A percentile compares a stretch with the other conserved stretches of the same genome.
These are phyloP conservation scores for Elephas maximus DNA, from an alignment of 2,113 vertebrate genomes.

Conservation along the genomic window DNA sequence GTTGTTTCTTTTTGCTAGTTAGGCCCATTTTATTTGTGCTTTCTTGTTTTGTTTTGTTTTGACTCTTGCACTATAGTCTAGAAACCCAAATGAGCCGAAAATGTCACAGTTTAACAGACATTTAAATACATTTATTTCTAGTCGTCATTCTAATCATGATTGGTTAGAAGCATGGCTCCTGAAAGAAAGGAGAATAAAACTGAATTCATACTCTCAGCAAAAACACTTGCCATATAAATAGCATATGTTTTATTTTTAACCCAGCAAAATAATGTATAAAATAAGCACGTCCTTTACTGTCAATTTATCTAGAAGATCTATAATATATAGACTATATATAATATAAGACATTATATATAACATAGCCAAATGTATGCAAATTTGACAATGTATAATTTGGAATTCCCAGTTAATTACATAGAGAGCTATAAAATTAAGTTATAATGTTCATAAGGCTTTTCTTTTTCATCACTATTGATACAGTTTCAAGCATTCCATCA, in stretches of 20 bases:
- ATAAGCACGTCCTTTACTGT: conserved; percentile 83
- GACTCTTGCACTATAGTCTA: conserved; percentile 83
- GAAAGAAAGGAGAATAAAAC: conserved; percentile 72
- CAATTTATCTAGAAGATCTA: conserved; percentile 86
- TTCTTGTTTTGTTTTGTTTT: conserved; percentile 49
- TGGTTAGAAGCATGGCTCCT: conserved; percentile 75
- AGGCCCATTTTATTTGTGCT: conserved; percentile 67
- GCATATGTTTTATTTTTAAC: conserved; percentile 84
- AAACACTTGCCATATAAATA: conserved; percentile 77
- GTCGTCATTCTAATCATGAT: conserved; percentile 72
- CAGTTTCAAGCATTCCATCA: conserved; percentile 57
- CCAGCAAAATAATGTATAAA: conserved; percentile 81
- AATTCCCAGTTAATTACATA: conserved; percentile 69
- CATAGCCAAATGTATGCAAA: conserved; percentile 86
- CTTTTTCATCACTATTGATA: conserved; percentile 51
- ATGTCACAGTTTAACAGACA: conserved; percentile 69
- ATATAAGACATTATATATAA: conserved; percentile 82
- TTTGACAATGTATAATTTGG: conserved; percentile 78
- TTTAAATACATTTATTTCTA: conserved; percentile 79
- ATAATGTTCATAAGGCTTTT: background rate
- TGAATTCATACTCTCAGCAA: conserved; percentile 74
- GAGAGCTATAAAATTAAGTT: conserved; percentile 37
- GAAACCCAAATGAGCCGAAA: conserved; percentile 82
- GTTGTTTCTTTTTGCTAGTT: conserved; percentile 62
- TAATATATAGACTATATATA: conserved; percentile 85